Evolutionary conservation across 2,888 invertebrate species (phyloP).

Genomic region (Stenichneumon culpator): DNA sequence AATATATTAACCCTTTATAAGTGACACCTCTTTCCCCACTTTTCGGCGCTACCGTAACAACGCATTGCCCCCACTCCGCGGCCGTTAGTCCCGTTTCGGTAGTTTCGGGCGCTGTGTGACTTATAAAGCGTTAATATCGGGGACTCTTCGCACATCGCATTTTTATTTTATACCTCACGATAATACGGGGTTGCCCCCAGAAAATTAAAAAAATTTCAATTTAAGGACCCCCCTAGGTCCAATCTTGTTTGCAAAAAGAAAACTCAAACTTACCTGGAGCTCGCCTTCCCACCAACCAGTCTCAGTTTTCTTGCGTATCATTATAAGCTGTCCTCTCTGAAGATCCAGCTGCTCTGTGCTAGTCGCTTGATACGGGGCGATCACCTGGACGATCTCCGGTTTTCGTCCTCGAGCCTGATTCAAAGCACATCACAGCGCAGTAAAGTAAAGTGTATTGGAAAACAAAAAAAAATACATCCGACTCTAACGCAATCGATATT

Average conservation of each 20-base stretch:
- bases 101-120: no score
- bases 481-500: slow-evolving; percentile 4
- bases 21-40: no score
- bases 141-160: no score
- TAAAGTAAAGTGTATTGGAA: background rate
- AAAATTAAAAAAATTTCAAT: no score
- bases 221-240: background rate
- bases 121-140: no score
- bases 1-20: no score
- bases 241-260: no score
- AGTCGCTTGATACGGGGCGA: slow-evolving; percentile 96
- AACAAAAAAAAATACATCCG: background rate
- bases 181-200: no score
- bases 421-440: slow-evolving; percentile 6
- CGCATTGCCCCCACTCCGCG: no score
- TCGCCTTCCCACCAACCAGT: slow-evolving; percentile 99
- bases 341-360: slow-evolving; percentile 97
- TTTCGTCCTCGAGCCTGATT: slow-evolving; percentile 89
- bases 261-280: slow-evolving; percentile 89
- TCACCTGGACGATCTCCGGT: slow-evolving; percentile 97
- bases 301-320: slow-evolving; percentile 98
- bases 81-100: no score
- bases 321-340: slow-evolving; percentile 95
- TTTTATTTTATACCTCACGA: no score
- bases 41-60: no score